Base-by-base conservation (phyloP, 2,888 invertebrate genomes). In the Drosophila setosimentum region DNA sequence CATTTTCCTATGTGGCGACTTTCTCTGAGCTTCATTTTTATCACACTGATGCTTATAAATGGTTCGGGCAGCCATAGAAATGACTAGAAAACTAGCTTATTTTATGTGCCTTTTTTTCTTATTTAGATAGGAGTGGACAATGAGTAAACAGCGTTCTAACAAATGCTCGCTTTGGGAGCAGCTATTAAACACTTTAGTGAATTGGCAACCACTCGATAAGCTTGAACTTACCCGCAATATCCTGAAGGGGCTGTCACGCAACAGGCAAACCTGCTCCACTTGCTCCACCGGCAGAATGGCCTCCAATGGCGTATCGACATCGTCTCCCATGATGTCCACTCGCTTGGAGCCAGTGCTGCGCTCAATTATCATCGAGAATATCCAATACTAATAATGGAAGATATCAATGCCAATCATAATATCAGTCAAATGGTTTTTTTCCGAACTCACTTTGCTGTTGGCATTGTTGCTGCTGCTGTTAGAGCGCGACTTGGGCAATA, bases 201-300 rank as follows among this genome's bases (percentile, higher is more conserved):
- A 86, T 86, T 82, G 69, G 58, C 29, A 37, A 55, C 24, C 33
- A 53, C 40, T 18, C 53, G 70, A 59, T 29, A 16, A 40, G 24
- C 40, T n/a, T n/a, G 16, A 57, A 94, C 93, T 93, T 79, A 93
- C 93, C 91, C 93, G 87, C 57, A 93, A 82, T 90, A 93, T 93
- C 66, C 93, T 89, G 78, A 88, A 93, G 50, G 93, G 93, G 74
- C 92, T 97, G 89, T 97, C 96, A 42, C 95, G 94, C 83, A 97
- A 94, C 18, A 96, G 93, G 87, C 97, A 97, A 7, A 97, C 95
- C 58, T 96, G 87, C 55, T 91, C 92, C n/a, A 63, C 79, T 4
- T 74, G 66, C 51, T 91, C 92, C 5, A 83, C 72, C 94, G 89
- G 87, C 55, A 91, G 60, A 67, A 91, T 91, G 62, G 92, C 88